phyloP scores from a whole-genome alignment of 2,888 invertebrate genomes.

The Proisotoma minuta region DNA sequence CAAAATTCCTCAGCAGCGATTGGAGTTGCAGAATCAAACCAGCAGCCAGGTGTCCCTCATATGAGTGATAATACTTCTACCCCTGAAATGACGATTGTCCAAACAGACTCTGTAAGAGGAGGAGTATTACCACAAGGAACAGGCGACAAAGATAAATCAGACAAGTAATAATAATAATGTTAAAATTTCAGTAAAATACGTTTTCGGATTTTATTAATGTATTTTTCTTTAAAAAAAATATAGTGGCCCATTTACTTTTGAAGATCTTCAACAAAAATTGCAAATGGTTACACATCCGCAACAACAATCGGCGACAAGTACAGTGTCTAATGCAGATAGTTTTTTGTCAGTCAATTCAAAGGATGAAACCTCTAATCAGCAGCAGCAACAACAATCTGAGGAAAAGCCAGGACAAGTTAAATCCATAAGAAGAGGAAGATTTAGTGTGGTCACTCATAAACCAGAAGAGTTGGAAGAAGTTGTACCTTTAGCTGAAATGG shows the following conservation, averaged over 20 bases:
- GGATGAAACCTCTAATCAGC: background rate
- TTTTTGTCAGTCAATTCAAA: conserved; percentile 1
- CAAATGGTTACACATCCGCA: conserved; percentile 55
- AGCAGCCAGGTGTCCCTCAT: conserved; percentile 10
- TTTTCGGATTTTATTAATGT: background rate
- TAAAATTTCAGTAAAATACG: background rate
- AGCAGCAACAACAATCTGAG: background rate
- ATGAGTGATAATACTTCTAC: conserved; percentile 15
- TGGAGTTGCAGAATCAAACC: conserved; percentile 16
- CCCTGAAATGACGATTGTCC: conserved; percentile 18
- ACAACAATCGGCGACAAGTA: conserved; percentile 10
- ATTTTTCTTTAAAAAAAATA: background rate
- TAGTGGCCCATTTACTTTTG: conserved; percentile 54
- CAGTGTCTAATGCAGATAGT: conserved; percentile 17
- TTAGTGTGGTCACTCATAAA: conserved; percentile 49
- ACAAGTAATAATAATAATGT: background rate
- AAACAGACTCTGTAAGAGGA: background rate
- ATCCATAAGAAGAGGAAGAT: conserved; percentile 48
- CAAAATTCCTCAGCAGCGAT: conserved; percentile 21
- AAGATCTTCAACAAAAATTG: conserved; percentile 59
- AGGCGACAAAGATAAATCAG: background rate
- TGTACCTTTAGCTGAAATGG: conserved; percentile 1
- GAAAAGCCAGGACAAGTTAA: conserved; percentile 20
- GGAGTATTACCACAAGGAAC: background rate
- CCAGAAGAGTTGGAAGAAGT: conserved; percentile 43